These are phyloP conservation scores for Ischnus inquisitorius DNA, from an alignment of 2,888 invertebrate genomes.

Conservation along the genomic window DNA sequence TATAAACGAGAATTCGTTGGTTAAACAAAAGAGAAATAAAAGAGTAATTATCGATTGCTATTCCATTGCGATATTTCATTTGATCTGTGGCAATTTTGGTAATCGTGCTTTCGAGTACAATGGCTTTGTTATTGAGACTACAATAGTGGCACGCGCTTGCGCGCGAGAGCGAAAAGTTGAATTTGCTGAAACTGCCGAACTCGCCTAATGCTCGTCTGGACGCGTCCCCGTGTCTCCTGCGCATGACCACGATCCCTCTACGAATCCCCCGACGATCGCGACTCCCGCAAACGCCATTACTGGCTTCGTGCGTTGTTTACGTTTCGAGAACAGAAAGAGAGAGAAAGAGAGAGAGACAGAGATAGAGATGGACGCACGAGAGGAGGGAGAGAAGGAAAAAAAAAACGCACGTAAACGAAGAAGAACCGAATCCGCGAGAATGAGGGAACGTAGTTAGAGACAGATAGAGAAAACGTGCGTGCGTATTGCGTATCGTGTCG, in stretches of 20 bases:
- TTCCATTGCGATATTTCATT: too few relatives aligned
- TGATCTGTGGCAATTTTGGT: too few relatives aligned
- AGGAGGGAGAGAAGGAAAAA: constrained; percentile 32
- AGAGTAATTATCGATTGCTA: not conserved
- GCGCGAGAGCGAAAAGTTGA: not conserved
- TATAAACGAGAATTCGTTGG: not conserved
- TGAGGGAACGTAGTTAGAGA: constrained; percentile 33
- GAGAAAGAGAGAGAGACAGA: constrained; percentile 32
- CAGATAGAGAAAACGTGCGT: constrained; percentile 46
- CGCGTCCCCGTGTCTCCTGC: constrained; percentile 32
- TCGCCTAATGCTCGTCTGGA: not conserved
- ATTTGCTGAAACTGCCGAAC: constrained; percentile 7
- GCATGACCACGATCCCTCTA: constrained; percentile 39
- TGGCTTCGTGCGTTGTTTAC: constrained; percentile 63
- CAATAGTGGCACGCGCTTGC: too few relatives aligned
- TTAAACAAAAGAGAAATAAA: not conserved
- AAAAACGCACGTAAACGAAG: constrained; percentile 26
- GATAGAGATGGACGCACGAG: too few relatives aligned
- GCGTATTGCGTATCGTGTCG: constrained; percentile 63
- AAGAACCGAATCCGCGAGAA: constrained; percentile 37
- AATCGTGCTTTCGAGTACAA: too few relatives aligned
- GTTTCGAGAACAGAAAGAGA: constrained; percentile 56
- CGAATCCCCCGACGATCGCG: constrained; percentile 20
- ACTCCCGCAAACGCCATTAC: constrained; percentile 46
- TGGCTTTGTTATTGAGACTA: too few relatives aligned